Percentiles rank a stretch among this genome's conserved stretches.
These are phyloP conservation scores for Poeciliopsis turneri DNA, from an alignment of 2,797 vertebrate genomes.

Conservation along the genomic window DNA sequence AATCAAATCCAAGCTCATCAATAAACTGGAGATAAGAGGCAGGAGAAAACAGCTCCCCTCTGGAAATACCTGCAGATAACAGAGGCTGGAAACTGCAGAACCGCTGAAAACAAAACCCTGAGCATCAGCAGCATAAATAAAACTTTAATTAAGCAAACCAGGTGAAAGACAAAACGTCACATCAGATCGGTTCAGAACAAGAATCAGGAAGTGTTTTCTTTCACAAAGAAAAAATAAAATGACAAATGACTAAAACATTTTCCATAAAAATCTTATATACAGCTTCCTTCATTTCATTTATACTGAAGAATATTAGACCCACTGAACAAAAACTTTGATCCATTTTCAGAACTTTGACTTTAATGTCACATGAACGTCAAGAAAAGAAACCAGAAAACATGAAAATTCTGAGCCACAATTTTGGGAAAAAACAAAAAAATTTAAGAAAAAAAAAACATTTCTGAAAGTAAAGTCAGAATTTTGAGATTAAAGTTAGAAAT, in stretches of 20 bases:
- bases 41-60: constrained; percentile 30
- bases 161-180: constrained; percentile 32
- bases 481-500: too few species aligned
- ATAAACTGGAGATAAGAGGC: constrained; percentile 61
- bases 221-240: constrained; percentile 19
- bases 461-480: too few species aligned
- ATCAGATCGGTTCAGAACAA: constrained; percentile 7
- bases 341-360: too few species aligned
- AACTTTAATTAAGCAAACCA: neutral
- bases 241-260: constrained; percentile 20
- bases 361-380: too few species aligned
- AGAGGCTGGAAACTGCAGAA: constrained; percentile 52
- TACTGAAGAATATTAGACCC: too few species aligned
- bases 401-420: too few species aligned
- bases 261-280: constrained; percentile 71
- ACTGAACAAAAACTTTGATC: too few species aligned
- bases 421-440: too few species aligned
- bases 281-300: constrained; percentile 33
- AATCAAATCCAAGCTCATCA: constrained; percentile 70
- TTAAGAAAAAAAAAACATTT: too few species aligned
- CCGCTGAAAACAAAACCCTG: neutral
- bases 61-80: constrained; percentile 56
- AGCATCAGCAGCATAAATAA: constrained; percentile 2
- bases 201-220: constrained; percentile 22
- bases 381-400: too few species aligned